Percentiles rank a stretch among this genome's conserved stretches.
These are phyloP conservation scores for Diachasma alloeum DNA, from an alignment of 1,140 invertebrate genomes.

Conservation along the genomic window DNA sequence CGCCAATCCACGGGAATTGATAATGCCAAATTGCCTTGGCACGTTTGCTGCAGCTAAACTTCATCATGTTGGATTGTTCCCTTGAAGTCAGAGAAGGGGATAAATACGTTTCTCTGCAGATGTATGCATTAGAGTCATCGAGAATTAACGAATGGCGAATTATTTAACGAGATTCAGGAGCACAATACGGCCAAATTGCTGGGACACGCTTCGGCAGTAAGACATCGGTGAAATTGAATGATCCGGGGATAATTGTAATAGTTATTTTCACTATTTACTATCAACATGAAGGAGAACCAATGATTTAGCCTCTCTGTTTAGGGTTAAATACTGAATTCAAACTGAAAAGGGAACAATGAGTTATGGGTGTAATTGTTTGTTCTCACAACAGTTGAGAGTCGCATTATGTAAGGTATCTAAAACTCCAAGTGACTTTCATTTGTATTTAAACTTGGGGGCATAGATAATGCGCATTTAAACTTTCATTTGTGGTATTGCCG, in stretches of 20 bases:
- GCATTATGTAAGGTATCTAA: slow-evolving; percentile 8
- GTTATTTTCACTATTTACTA: neutral
- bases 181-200: neutral
- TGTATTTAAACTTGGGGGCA: slow-evolving; percentile 5
- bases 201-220: neutral
- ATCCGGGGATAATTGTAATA: neutral
- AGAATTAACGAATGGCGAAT: no score
- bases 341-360: neutral
- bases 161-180: neutral
- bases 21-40: neutral
- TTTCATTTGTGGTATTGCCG: slow-evolving; percentile 15
- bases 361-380: slow-evolving; percentile 22
- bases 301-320: neutral
- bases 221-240: neutral
- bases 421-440: slow-evolving; percentile 16
- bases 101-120: no score
- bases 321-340: neutral
- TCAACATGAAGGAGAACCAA: no score
- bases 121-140: no score
- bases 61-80: no score
- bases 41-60: neutral
- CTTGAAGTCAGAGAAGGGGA: no score
- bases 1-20: neutral
- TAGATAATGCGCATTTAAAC: slow-evolving; percentile 14
- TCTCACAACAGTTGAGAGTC: slow-evolving; percentile 16